Conservation (phyloP, 2,113 vertebrate genomes). For the Pantherophis guttatus region DNA sequence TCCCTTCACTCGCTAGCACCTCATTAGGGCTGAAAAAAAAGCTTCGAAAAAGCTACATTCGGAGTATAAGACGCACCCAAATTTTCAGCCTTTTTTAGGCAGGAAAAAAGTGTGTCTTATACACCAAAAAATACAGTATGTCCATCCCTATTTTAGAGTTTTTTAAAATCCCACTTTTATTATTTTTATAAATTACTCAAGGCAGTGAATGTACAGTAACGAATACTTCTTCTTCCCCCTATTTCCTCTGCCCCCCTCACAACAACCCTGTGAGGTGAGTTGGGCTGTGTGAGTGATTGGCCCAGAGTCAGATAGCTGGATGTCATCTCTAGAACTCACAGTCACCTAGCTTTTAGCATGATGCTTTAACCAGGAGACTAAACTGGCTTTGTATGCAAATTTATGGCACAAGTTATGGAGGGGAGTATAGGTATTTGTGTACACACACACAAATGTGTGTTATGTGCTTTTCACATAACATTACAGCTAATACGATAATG, state of each 20-base stretch:
- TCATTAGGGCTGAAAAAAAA: no score
- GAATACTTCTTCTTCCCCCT: not conserved
- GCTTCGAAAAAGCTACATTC: no score
- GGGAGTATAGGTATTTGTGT: not conserved
- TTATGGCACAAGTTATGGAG: not conserved
- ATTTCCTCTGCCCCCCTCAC: no score
- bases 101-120: no score
- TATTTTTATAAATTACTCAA: not conserved
- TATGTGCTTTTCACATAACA: no score
- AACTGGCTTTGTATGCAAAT: not conserved
- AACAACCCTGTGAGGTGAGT: not conserved
- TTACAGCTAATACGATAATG: not conserved
- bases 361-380: not conserved
- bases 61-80: no score
- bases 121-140: not conserved
- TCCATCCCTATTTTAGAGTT: not conserved
- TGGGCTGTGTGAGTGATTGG: no score
- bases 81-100: no score
- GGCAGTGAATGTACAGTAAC: not conserved
- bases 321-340: not conserved
- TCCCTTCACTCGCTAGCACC: no score
- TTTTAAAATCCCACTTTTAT: not conserved
- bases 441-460: rapidly evolving
- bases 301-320: not conserved
- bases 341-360: not conserved